Evolutionary conservation across 1,140 invertebrate genomes (phyloP).

Genomic region (Neotoxoptera formosana): DNA sequence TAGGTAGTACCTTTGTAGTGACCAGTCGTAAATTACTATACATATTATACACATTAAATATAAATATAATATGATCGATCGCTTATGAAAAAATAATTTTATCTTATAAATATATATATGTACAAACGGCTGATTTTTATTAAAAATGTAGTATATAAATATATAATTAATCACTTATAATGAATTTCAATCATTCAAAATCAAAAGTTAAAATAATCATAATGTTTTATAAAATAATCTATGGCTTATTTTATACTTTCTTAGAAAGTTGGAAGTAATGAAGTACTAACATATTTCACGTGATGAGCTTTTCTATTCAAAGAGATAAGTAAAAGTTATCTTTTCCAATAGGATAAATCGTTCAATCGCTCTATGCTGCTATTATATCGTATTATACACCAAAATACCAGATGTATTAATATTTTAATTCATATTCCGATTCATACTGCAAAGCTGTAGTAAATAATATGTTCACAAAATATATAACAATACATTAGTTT

Average conservation of each 20-base stretch:
- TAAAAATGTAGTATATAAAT: neutral
- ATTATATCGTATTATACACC: no score
- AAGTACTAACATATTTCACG: no score
- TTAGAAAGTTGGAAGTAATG: no score
- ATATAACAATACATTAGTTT: neutral
- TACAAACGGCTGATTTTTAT: neutral
- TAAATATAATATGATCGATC: neutral
- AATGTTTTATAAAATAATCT: neutral
- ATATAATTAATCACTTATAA: neutral
- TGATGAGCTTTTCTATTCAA: neutral
- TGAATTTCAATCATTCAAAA: neutral
- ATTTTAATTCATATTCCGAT: neutral
- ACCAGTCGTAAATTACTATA: neutral
- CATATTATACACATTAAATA: neutral
- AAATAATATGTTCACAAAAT: neutral
- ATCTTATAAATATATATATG: neutral
- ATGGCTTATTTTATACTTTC: neutral
- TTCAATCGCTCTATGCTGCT: no score
- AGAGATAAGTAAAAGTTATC: neutral
- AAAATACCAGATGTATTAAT: no score
- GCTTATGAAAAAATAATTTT: neutral
- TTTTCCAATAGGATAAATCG: neutral
- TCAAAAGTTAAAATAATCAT: neutral
- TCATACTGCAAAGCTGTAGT: neutral
- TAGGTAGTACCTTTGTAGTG: neutral